phyloP scores from a whole-genome alignment of 2,888 invertebrate species.

The Cordilura impudica region DNA sequence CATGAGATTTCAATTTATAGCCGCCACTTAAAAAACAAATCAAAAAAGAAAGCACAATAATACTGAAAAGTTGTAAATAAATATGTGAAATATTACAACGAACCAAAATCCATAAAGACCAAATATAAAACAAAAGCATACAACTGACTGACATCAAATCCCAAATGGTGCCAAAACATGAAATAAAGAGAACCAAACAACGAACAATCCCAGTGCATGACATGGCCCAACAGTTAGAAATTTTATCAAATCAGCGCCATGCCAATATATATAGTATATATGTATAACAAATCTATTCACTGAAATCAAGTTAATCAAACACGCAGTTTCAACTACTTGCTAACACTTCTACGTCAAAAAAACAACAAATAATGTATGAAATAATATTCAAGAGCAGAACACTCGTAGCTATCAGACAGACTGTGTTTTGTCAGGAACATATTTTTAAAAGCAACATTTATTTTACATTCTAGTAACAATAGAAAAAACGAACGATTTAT shows the following conservation, averaged over 20 bases:
- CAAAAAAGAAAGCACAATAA: conserved; percentile 9
- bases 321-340: conserved; percentile 28
- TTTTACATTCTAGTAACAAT: background rate
- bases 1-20: conserved; percentile 1
- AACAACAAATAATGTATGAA: conserved; percentile 7
- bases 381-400: conserved; percentile 4
- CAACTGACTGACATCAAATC: conserved; percentile 20
- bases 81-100: conserved; percentile 34
- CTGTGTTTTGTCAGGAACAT: conserved; percentile 54
- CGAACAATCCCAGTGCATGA: background rate
- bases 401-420: conserved; percentile 46
- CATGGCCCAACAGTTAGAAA: conserved; percentile 29
- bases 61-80: conserved; percentile 28
- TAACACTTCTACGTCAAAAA: background rate
- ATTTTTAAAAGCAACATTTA: conserved; percentile 38
- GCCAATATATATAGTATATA: conserved; percentile 45
- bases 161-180: conserved; percentile 42
- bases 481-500: background rate
- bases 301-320: conserved; percentile 24
- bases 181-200: conserved; percentile 5
- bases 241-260: conserved; percentile 50
- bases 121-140: background rate
- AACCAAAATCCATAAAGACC: background rate
- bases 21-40: too few species aligned
- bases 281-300: conserved; percentile 16